Evolutionary conservation across 2,113 vertebrate species (phyloP).

Genomic region (Agapornis roseicollis): DNA sequence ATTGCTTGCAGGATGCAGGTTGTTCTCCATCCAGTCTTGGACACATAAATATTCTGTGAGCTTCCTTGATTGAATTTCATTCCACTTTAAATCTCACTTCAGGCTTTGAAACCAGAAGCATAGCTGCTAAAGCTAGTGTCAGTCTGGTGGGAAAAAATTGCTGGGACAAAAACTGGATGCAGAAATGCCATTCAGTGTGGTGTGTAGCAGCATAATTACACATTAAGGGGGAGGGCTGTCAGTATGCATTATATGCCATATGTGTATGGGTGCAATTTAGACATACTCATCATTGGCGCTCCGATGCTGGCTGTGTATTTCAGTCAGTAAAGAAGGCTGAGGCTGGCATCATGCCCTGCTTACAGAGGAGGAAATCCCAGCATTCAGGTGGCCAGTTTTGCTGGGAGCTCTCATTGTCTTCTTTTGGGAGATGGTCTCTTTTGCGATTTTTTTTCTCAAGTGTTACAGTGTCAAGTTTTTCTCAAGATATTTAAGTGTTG

Average conservation of each 20-base stretch:
- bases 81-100: background rate
- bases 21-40: background rate
- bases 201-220: background rate
- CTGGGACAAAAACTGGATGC: background rate
- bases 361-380: background rate
- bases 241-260: accelerated
- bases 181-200: background rate
- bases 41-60: background rate
- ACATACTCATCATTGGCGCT: accelerated
- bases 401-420: background rate
- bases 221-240: background rate
- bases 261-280: background rate
- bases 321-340: background rate
- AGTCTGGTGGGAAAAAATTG: background rate
- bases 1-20: background rate
- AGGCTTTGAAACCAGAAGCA: background rate
- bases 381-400: background rate
- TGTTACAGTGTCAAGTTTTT: background rate
- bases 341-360: background rate
- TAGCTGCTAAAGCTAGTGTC: background rate
- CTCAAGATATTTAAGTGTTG: background rate
- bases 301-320: background rate
- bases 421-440: background rate
- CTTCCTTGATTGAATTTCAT: background rate
- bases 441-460: background rate